Conservation (phyloP, 2,888 invertebrate species). For the Ectobius pallidus region DNA sequence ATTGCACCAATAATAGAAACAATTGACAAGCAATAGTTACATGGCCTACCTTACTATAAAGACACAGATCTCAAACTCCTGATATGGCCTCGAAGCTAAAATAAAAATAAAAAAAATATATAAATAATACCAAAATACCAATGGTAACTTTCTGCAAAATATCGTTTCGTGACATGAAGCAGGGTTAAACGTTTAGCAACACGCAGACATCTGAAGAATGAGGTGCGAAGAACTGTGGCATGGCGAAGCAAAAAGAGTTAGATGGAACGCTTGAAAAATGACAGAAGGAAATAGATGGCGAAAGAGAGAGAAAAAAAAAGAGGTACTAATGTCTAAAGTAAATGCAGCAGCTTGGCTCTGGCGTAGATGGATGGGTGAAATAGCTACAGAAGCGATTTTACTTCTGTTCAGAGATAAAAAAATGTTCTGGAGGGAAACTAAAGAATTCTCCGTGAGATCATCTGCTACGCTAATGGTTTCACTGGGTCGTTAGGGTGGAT, state of each 20-base stretch:
- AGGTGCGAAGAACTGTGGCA: background rate
- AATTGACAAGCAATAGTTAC: too few relatives aligned
- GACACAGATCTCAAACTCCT: too few relatives aligned
- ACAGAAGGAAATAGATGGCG: background rate
- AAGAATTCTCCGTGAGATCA: background rate
- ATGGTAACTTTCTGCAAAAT: too few relatives aligned
- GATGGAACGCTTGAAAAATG: background rate
- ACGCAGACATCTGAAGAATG: too few relatives aligned
- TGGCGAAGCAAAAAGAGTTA: background rate
- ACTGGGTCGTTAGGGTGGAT: background rate
- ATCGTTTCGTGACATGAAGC: too few relatives aligned
- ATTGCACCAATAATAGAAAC: too few relatives aligned
- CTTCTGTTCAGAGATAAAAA: background rate
- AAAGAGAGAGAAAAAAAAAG: background rate
- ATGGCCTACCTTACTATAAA: too few relatives aligned
- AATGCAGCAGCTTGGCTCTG: background rate
- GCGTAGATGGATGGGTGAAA: conserved; percentile 4
- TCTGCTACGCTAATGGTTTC: background rate
- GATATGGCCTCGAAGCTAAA: too few relatives aligned
- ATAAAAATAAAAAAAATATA: too few relatives aligned
- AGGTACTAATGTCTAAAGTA: background rate
- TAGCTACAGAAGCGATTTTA: background rate
- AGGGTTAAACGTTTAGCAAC: too few relatives aligned
- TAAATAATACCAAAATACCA: too few relatives aligned
- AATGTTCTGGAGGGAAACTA: background rate